These are phyloP conservation scores for Tenodera sinensis DNA, from an alignment of 2,888 invertebrate species.

Conservation along the genomic window DNA sequence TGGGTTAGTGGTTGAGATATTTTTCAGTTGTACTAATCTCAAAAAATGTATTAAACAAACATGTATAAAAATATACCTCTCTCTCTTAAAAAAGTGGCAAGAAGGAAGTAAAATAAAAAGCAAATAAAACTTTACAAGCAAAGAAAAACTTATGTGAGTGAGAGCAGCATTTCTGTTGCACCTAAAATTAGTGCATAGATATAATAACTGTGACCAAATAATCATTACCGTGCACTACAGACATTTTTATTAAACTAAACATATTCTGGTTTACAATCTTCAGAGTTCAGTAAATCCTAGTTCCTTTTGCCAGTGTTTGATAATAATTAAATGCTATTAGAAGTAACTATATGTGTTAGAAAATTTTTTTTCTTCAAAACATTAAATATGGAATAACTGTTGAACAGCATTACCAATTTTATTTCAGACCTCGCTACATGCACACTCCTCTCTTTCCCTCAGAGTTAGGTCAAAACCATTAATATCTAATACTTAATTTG, in stretches of 20 bases:
- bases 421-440: background rate
- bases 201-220: background rate
- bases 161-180: background rate
- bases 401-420: background rate
- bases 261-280: background rate
- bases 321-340: background rate
- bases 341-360: background rate
- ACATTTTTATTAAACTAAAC: background rate
- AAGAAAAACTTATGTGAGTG: too few species aligned
- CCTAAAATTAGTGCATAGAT: background rate
- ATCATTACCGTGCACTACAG: background rate
- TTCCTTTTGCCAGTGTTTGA: background rate
- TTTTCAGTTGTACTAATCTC: too few species aligned
- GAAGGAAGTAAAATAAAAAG: background rate
- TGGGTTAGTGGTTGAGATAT: too few species aligned
- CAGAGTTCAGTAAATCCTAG: background rate
- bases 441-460: background rate
- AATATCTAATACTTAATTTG: background rate
- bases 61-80: background rate
- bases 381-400: background rate
- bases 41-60: background rate
- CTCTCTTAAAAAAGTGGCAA: background rate
- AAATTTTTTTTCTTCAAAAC: background rate
- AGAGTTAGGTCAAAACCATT: background rate
- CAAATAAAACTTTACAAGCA: background rate